Evolutionary conservation across 2,797 vertebrate species (phyloP).

Genomic region (Takifugu rubripes): DNA sequence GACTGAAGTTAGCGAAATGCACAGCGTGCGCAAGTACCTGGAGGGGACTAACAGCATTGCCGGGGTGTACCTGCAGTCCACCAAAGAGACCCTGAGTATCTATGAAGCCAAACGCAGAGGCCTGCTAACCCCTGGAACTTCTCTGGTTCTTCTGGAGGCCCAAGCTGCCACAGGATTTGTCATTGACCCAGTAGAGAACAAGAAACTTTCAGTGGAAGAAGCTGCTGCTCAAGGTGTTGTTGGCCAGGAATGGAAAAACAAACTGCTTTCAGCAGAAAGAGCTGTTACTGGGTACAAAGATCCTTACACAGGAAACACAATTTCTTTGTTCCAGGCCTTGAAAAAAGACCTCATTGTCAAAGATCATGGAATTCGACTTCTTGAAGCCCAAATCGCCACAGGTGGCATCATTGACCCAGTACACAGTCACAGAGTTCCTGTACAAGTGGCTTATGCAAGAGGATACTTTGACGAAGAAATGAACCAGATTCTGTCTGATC

Average conservation of each 20-base stretch:
- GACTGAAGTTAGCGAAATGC: constrained; percentile 49
- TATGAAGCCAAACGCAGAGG: constrained; percentile 9
- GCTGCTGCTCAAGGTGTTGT: constrained; percentile 52
- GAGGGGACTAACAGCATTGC: constrained; percentile 65
- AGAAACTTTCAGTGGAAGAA: constrained; percentile 56
- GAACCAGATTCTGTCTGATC: constrained; percentile 74
- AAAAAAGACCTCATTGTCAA: constrained; percentile 80
- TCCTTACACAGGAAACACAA: constrained; percentile 75
- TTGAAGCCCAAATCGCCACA: constrained; percentile 86
- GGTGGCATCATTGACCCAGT: constrained; percentile 83
- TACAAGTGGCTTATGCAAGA: constrained; percentile 78
- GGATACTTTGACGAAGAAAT: constrained; percentile 79
- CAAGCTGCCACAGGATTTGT: constrained; percentile 76
- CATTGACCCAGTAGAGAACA: constrained; percentile 52
- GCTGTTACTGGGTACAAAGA: constrained; percentile 84
- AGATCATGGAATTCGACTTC: constrained; percentile 80
- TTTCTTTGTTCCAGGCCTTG: constrained; percentile 85
- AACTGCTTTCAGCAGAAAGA: constrained; percentile 80
- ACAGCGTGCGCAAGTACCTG: constrained; percentile 48
- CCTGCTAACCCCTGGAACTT: constrained; percentile 34
- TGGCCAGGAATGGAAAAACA: constrained; percentile 77
- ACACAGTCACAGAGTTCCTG: constrained; percentile 78
- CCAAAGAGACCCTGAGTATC: constrained; percentile 64
- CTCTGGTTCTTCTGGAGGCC: constrained; percentile 71
- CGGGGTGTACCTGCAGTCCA: constrained; percentile 67